These are phyloP conservation scores for Caenorhabditis tropicalis DNA, from an alignment of 1,140 invertebrate genomes.

Conservation along the genomic window DNA sequence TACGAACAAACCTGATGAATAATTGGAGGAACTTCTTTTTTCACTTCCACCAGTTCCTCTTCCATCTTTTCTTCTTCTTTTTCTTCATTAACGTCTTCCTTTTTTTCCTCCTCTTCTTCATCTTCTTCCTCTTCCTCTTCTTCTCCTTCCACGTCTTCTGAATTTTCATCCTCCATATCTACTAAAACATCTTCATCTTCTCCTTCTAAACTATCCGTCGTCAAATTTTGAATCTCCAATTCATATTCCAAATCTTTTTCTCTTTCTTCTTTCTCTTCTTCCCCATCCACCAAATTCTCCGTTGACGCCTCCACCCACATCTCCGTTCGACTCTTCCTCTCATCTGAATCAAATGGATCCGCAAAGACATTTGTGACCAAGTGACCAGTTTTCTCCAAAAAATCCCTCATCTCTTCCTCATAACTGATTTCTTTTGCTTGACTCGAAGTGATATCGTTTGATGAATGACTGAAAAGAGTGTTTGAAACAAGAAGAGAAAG, in stretches of 20 bases:
- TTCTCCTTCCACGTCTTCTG: neutral
- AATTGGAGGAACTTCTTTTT: neutral
- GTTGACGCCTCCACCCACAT: conserved; percentile 11
- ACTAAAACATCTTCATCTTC: neutral
- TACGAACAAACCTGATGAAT: conserved; percentile 6
- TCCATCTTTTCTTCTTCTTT: neutral
- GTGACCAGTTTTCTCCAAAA: neutral
- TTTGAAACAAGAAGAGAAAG: neutral
- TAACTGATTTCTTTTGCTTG: conserved; percentile 24
- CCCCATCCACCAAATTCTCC: neutral
- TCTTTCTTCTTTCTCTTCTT: neutral
- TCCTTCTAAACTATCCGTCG: neutral
- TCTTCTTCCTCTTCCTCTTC: neutral
- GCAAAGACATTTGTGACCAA: neutral
- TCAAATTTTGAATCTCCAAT: neutral
- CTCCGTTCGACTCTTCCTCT: conserved; percentile 23
- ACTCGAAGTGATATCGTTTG: conserved; percentile 20
- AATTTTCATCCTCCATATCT: neutral
- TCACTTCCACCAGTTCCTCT: neutral
- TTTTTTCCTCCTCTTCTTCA: neutral
- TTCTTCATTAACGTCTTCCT: neutral
- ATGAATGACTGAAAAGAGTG: neutral
- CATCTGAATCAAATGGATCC: conserved; percentile 31
- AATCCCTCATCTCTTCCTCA: conserved; percentile 8
- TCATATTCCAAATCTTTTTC: neutral